Conservation (phyloP, 2,797 vertebrate species). For the Mormyrops boulengeri region DNA sequence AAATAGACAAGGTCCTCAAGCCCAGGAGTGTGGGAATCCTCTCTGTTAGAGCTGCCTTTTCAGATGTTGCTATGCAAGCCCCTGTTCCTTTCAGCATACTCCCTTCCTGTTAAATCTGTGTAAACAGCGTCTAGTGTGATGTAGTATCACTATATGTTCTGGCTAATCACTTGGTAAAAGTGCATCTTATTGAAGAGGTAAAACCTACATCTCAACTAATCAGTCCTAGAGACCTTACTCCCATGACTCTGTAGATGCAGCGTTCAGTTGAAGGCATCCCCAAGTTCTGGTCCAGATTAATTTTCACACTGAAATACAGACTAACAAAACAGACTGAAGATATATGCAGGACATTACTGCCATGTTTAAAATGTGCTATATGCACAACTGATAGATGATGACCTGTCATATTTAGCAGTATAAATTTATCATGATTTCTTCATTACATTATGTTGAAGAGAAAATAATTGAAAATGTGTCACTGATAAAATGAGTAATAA, state of each 20-base stretch:
- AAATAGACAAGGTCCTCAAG: constrained; percentile 21
- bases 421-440: neutral
- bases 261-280: neutral
- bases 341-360: neutral
- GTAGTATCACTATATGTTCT: constrained; percentile 62
- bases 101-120: constrained; percentile 40
- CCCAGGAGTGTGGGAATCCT: constrained; percentile 9
- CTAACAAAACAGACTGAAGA: constrained; percentile 32
- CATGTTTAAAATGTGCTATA: neutral
- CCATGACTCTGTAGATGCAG: neutral
- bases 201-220: constrained; percentile 54
- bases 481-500: constrained; percentile 11
- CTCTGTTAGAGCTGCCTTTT: constrained; percentile 20
- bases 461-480: neutral
- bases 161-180: constrained; percentile 64
- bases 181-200: constrained; percentile 56
- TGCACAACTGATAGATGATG: constrained; percentile 10
- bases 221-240: constrained; percentile 40
- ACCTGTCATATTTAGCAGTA: neutral
- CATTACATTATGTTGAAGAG: neutral
- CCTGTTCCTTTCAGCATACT: constrained; percentile 42
- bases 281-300: constrained; percentile 29
- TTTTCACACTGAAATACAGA: constrained; percentile 29
- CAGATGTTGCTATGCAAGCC: constrained; percentile 2
- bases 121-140: constrained; percentile 49